Conservation (phyloP, 2,888 invertebrate species). For the Aricia artaxerxes region DNA sequence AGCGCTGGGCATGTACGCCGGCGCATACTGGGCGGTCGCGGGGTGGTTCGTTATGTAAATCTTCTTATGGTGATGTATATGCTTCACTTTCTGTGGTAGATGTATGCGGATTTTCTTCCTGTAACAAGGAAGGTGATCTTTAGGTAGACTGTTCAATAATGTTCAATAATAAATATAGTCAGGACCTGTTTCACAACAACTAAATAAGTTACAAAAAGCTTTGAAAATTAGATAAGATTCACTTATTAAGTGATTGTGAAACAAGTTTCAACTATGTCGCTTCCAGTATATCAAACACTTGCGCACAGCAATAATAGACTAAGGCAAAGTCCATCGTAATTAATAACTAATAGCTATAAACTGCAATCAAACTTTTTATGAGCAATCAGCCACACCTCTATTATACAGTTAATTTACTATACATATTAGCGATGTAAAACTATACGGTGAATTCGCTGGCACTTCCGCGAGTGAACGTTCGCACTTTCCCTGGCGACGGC, state of each 20-base stretch:
- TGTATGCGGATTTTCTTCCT: constrained; percentile 80
- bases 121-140: constrained; percentile 56
- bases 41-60: constrained; percentile 77
- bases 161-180: neutral
- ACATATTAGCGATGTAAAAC: constrained; percentile 29
- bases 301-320: neutral
- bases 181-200: no score
- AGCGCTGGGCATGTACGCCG: constrained; percentile 69
- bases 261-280: neutral
- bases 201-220: no score
- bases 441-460: constrained; percentile 35
- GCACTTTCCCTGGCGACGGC: constrained; percentile 65
- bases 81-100: constrained; percentile 79
- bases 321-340: neutral
- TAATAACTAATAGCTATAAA: neutral
- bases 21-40: constrained; percentile 71
- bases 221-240: no score
- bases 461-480: constrained; percentile 71
- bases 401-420: neutral
- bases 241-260: neutral
- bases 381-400: neutral
- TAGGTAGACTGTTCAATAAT: neutral
- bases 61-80: constrained; percentile 78
- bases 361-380: neutral
- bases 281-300: neutral